phyloP scores from a whole-genome alignment of 1,140 invertebrate genomes.

The Pygmarrhopalites habei region DNA sequence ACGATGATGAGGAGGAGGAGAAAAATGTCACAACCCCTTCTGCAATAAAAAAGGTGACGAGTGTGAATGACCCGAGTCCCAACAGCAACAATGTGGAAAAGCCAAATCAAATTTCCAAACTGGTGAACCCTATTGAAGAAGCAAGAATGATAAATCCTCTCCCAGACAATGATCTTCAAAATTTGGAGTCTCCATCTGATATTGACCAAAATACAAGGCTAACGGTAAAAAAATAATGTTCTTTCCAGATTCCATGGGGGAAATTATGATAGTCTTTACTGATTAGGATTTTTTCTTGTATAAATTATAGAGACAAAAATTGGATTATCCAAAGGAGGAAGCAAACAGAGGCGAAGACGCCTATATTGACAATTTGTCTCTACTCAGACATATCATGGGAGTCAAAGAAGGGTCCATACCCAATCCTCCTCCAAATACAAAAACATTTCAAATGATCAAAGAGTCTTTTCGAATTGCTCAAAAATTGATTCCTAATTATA shows the following conservation, averaged over 20 bases:
- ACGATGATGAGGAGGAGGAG: background rate
- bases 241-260: no score
- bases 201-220: background rate
- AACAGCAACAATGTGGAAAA: background rate
- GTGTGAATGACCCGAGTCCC: background rate
- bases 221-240: no score
- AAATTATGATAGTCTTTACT: no score
- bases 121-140: background rate
- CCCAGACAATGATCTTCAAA: background rate
- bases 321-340: background rate
- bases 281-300: no score
- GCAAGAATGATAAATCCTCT: background rate
- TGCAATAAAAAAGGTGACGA: background rate
- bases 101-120: background rate
- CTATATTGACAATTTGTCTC: no score
- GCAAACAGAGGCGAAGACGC: background rate
- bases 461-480: background rate
- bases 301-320: no score
- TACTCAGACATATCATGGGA: background rate
- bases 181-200: background rate
- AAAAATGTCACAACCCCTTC: background rate
- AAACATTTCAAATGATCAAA: slow-evolving; percentile 3
- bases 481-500: background rate
- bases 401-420: background rate
- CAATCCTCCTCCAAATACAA: background rate